phyloP scores from a whole-genome alignment of 2,113 vertebrate genomes.

The Taurulus bubalis region DNA sequence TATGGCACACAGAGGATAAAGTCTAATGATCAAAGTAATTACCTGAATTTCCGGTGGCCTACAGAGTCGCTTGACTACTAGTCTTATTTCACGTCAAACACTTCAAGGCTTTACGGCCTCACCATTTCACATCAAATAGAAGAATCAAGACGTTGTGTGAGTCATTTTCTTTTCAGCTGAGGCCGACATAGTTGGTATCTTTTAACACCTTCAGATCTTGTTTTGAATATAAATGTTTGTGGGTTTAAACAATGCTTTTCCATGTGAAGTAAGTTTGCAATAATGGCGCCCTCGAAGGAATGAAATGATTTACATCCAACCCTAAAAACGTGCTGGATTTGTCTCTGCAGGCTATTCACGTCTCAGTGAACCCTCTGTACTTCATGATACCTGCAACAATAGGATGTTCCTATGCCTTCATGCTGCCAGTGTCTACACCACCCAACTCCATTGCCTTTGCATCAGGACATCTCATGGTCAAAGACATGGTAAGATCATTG shows the following conservation, averaged over 20 bases:
- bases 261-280: not conserved
- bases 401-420: slow-evolving; percentile 95
- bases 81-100: not conserved
- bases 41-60: not conserved
- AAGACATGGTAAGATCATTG: slow-evolving; percentile 91
- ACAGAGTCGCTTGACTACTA: not conserved
- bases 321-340: not conserved
- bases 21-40: not conserved
- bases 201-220: not conserved
- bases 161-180: not conserved
- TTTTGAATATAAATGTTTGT: not conserved
- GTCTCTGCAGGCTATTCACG: slow-evolving; percentile 85
- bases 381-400: slow-evolving; percentile 95
- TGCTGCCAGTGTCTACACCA: slow-evolving; percentile 96
- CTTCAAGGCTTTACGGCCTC: not conserved
- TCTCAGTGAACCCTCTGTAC: slow-evolving; percentile 93
- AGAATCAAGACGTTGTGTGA: not conserved
- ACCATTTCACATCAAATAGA: not conserved
- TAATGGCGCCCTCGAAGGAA: not conserved
- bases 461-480: slow-evolving; percentile 94
- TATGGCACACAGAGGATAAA: not conserved
- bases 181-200: not conserved
- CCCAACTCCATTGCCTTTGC: slow-evolving; percentile 99
- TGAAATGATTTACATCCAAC: not conserved
- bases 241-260: not conserved